Evolutionary conservation across 2,888 invertebrate species (phyloP), one percentile per base, ranked within the genome.

Genomic region (Lepidonotus clava): DNA sequence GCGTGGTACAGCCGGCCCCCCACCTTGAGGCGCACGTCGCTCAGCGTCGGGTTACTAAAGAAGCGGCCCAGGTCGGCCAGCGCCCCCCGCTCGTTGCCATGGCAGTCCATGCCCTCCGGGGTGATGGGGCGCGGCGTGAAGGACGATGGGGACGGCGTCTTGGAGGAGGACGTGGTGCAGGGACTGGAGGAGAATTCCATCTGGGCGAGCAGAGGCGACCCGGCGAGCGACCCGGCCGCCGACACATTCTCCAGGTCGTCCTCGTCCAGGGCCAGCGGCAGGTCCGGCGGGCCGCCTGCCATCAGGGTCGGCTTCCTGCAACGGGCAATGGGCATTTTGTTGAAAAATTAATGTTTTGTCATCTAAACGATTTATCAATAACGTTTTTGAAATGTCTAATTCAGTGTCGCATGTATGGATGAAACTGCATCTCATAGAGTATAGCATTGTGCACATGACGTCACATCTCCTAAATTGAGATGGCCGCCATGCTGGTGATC

Each of bases 1-100:
- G 94, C 94, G 77, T 92, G 92, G 88, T 91, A 95, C 38, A 92
- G 91, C 80, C 94, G 92, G 11, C 93, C 94, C 8, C 94, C 95
- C 24, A 95, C 94, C 11, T 91, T 87, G 71, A 94, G 85, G 1
- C 76, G 77, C n/a, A 90, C 84, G 51, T 90, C 90, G 46, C 88
- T 88, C 86, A 90, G 88, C 84, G 87, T 89, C 11, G 84, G 51
- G 76, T 83, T 87, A 86, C 89, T 89, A 84, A 71, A 89, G 53
- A 89, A 87, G 34, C 76, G 77, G 21, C 87, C 87, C n/a, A 90
- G 87, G 18, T 88, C 83, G 14, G 84, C 56, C 36, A 87, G 56
- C 34, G 77, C 85, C 84, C 86, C 89, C 32, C 87, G 67, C 21
- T 86, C 89, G 51, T 89, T 89, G 77, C 88, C 89, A 80, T 76